Percentiles rank a stretch among this genome's conserved stretches.
These are phyloP conservation scores for Astatoreochromis straeleni DNA, from an alignment of 2,113 vertebrate genomes.

Conservation along the genomic window DNA sequence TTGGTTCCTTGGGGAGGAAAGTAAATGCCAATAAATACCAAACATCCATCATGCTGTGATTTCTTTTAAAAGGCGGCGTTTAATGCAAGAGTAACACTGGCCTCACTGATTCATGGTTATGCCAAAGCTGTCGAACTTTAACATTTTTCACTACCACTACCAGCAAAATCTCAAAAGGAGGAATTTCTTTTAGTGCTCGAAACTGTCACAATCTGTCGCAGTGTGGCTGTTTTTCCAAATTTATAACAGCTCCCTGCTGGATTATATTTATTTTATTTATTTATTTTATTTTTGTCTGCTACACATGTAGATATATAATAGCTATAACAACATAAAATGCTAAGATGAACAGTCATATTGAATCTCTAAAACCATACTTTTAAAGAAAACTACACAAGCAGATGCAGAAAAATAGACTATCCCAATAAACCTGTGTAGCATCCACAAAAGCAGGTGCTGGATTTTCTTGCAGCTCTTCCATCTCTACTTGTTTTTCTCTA, in stretches of 20 bases:
- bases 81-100: neutral
- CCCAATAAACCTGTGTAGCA: neutral
- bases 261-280: neutral
- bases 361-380: neutral
- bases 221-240: neutral
- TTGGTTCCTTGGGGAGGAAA: neutral
- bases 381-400: neutral
- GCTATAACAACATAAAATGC: neutral
- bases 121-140: neutral
- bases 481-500: neutral
- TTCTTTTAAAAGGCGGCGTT: neutral
- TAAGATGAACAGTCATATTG: neutral
- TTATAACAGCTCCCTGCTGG: neutral
- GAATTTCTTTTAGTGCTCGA: neutral
- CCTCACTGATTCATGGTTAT: neutral
- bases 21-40: constrained; percentile 53
- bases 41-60: constrained; percentile 29
- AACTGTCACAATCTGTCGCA: neutral
- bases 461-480: neutral
- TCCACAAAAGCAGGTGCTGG: neutral
- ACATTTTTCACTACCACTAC: constrained; percentile 1
- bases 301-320: neutral
- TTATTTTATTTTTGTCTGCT: constrained; percentile 1
- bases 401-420: neutral
- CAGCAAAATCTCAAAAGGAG: neutral